Evolutionary conservation across 2,797 vertebrate genomes (phyloP).

Genomic region (Acanthurus leucopareius): DNA sequence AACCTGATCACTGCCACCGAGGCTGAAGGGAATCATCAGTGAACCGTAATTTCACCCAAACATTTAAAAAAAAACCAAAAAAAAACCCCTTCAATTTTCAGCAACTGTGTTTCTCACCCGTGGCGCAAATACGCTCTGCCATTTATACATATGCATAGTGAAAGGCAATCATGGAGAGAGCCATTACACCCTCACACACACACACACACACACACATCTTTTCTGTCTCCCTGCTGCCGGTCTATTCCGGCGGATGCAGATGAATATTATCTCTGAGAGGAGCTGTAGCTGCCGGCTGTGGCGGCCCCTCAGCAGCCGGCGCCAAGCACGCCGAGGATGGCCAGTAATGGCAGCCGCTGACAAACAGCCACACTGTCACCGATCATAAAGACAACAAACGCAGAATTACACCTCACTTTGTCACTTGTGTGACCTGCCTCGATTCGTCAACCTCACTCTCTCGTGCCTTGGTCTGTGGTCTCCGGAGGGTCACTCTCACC

Average conservation of each 20-base stretch:
- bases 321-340: slow-evolving; percentile 7
- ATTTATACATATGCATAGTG: slow-evolving; percentile 16
- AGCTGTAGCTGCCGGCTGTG: slow-evolving; percentile 37
- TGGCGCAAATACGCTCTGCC: slow-evolving; percentile 8
- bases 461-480: slow-evolving; percentile 19
- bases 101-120: slow-evolving; percentile 15
- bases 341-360: slow-evolving; percentile 53
- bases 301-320: slow-evolving; percentile 24
- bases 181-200: neutral
- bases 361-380: slow-evolving; percentile 52
- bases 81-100: slow-evolving; percentile 23
- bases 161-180: slow-evolving; percentile 21
- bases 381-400: slow-evolving; percentile 65
- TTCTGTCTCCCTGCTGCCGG: slow-evolving; percentile 7
- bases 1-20: slow-evolving; percentile 34
- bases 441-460: slow-evolving; percentile 42
- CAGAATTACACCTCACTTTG: slow-evolving; percentile 62
- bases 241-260: slow-evolving; percentile 36
- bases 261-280: slow-evolving; percentile 54
- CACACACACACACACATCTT: neutral
- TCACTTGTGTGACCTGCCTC: slow-evolving; percentile 61
- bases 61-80: slow-evolving; percentile 19
- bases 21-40: slow-evolving; percentile 34
- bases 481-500: neutral
- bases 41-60: slow-evolving; percentile 27